phyloP scores from a whole-genome alignment of 2,888 invertebrate species.

The Trachelus stipa region DNA sequence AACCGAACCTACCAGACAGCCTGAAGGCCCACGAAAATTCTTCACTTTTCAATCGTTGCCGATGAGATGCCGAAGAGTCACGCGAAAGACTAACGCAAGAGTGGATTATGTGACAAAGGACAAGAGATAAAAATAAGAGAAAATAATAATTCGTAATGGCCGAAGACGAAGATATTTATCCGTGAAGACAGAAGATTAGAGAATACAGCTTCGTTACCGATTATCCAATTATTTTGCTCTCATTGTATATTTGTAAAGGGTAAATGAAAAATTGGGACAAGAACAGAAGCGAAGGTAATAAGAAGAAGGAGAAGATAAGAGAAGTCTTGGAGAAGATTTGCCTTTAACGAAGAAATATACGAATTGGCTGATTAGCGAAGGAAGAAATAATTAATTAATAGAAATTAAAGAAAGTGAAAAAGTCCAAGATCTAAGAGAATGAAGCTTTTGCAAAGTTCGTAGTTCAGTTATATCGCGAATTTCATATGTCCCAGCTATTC shows the following conservation, averaged over 20 bases:
- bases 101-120: constrained; percentile 24
- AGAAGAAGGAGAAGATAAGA: constrained; percentile 21
- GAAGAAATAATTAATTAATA: neutral
- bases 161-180: constrained; percentile 17
- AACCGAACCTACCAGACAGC: constrained; percentile 1
- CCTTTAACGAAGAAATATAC: neutral
- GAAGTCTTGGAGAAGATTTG: neutral
- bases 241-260: constrained; percentile 38
- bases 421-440: neutral
- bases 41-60: constrained; percentile 11
- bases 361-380: neutral
- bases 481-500: constrained; percentile 12
- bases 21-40: constrained; percentile 13
- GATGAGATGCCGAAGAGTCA: neutral
- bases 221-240: neutral
- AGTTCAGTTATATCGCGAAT: constrained; percentile 4
- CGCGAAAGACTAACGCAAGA: neutral
- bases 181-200: neutral
- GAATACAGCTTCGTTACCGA: constrained; percentile 12
- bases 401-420: neutral
- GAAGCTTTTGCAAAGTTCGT: constrained; percentile 19
- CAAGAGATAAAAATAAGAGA: constrained; percentile 16
- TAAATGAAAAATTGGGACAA: constrained; percentile 15
- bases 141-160: constrained; percentile 15
- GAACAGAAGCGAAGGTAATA: constrained; percentile 17